Evolutionary conservation across 92 coral and sea anemone genomes (phyloP).

Genomic region (Epizoanthus scotinus): DNA sequence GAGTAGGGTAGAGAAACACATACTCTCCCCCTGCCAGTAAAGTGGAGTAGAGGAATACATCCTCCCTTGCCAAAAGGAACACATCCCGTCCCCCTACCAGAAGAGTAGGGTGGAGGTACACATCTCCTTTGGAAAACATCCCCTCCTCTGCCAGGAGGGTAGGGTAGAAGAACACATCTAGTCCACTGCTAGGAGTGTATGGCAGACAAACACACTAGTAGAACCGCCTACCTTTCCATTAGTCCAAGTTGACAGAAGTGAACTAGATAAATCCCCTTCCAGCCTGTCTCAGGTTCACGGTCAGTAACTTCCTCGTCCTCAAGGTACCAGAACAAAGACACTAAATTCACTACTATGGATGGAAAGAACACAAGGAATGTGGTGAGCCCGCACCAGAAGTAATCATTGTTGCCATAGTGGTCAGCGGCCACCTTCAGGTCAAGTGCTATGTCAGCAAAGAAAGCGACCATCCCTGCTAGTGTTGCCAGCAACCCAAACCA

Average conservation of each 20-base stretch:
- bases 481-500: conserved; percentile 69
- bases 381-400: conserved; percentile 77
- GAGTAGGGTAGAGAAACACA: too few species aligned
- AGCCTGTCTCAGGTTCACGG: conserved; percentile 67
- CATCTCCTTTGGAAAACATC: too few species aligned
- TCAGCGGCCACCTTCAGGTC: conserved; percentile 86
- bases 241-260: conserved; percentile 73
- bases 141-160: too few species aligned
- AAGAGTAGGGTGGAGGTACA: too few species aligned
- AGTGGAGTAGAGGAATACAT: too few species aligned
- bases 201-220: not conserved
- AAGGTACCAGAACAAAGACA: conserved; percentile 81
- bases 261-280: conserved; percentile 56
- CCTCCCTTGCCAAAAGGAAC: too few species aligned
- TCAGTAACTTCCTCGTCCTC: conserved; percentile 58
- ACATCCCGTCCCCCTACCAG: too few species aligned
- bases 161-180: too few species aligned
- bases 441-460: conserved; percentile 77
- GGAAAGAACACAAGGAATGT: conserved; percentile 66
- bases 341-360: conserved; percentile 61
- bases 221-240: conserved; percentile 64
- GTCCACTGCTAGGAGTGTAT: too few species aligned
- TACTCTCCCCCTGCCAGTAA: too few species aligned
- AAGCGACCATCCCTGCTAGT: conserved; percentile 64
- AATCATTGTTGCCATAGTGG: conserved; percentile 59